A percentile compares a stretch with the other conserved stretches of the same genome.
Evolutionary conservation across 1,140 invertebrate species (phyloP).

Genomic region (Calosoma granatense): DNA sequence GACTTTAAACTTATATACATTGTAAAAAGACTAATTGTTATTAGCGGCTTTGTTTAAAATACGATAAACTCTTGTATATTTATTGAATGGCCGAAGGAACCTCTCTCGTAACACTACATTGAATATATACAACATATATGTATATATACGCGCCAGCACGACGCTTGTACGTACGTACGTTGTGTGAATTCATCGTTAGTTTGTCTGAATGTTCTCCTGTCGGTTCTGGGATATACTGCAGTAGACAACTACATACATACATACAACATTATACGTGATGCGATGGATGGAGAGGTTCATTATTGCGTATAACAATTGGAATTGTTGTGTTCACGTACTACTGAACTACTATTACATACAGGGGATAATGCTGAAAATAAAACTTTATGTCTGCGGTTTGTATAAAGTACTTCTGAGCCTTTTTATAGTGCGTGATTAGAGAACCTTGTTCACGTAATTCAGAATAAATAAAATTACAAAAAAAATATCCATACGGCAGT

Average conservation of each 20-base stretch:
- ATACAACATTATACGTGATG: too few relatives aligned
- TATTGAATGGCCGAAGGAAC: neutral
- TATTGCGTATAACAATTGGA: too few relatives aligned
- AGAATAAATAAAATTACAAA: neutral
- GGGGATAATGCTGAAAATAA: neutral
- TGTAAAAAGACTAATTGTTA: conserved; percentile 9
- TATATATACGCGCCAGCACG: too few relatives aligned
- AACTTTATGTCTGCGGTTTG: conserved; percentile 7
- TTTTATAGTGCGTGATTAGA: conserved; percentile 4
- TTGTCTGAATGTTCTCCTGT: too few relatives aligned
- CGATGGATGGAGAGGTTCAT: too few relatives aligned
- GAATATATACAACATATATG: too few relatives aligned
- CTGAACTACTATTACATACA: neutral
- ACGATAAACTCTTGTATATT: conserved; percentile 5
- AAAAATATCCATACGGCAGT: neutral
- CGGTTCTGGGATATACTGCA: too few relatives aligned
- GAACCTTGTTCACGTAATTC: neutral
- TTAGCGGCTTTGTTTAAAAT: conserved; percentile 6
- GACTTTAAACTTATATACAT: conserved; percentile 5
- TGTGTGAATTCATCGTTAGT: too few relatives aligned
- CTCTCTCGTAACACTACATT: too few relatives aligned
- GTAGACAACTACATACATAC: too few relatives aligned
- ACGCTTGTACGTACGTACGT: too few relatives aligned
- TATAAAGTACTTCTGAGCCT: conserved; percentile 7
- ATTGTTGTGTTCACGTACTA: neutral